phyloP scores from a whole-genome alignment of 2,888 invertebrate species.

The Drosophila engyochracea region DNA sequence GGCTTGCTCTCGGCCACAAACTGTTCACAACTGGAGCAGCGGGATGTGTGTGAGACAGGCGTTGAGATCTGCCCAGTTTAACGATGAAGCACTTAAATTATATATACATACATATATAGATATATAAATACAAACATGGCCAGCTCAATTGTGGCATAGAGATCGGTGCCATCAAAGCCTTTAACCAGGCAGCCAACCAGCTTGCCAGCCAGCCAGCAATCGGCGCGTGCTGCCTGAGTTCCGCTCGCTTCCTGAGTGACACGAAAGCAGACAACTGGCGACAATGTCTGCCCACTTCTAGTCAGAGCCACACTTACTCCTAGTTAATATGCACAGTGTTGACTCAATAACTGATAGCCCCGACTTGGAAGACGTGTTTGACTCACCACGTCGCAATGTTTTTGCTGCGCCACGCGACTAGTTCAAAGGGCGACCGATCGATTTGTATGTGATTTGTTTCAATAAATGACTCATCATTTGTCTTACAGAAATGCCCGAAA shows the following conservation, averaged over 20 bases:
- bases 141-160: constrained; percentile 31
- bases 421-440: constrained; percentile 70
- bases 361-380: constrained; percentile 59
- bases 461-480: constrained; percentile 61
- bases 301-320: constrained; percentile 29
- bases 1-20: constrained; percentile 69
- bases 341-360: constrained; percentile 54
- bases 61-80: constrained; percentile 40
- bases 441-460: constrained; percentile 50
- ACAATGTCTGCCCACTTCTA: constrained; percentile 33
- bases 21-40: constrained; percentile 43
- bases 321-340: constrained; percentile 72
- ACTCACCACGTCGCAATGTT: constrained; percentile 60
- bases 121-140: constrained; percentile 17
- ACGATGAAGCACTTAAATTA: constrained; percentile 27
- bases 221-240: constrained; percentile 71
- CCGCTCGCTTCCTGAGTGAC: constrained; percentile 57
- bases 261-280: constrained; percentile 41
- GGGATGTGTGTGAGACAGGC: constrained; percentile 27
- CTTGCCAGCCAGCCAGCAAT: constrained; percentile 7
- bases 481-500: not conserved
- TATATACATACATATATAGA: constrained; percentile 1
- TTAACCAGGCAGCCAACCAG: constrained; percentile 5
- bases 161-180: constrained; percentile 42
- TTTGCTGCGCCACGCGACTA: constrained; percentile 57